Percentiles rank a stretch among this genome's conserved stretches.
Evolutionary conservation across 2,888 invertebrate species (phyloP).

Genomic region (Salticus scenicus): DNA sequence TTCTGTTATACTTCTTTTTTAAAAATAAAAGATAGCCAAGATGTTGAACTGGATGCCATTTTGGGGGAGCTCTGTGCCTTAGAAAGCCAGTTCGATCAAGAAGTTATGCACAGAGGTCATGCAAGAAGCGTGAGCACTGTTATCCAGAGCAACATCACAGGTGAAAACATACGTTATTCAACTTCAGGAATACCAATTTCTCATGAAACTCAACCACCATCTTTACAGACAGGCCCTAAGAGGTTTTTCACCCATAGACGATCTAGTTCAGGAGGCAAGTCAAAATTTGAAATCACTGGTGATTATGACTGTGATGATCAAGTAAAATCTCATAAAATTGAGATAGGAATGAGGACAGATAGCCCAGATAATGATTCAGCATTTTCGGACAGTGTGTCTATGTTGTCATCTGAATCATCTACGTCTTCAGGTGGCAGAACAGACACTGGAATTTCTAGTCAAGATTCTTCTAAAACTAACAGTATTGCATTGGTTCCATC

Average conservation of each 20-base stretch:
- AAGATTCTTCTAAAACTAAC: conserved; percentile 72
- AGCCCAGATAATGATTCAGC: conserved; percentile 99
- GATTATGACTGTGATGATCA: conserved; percentile 72
- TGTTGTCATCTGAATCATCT: conserved; percentile 93
- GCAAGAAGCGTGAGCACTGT: conserved; percentile 60
- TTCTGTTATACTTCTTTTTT: no score
- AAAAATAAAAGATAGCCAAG: conserved; percentile 93
- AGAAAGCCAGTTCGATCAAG: conserved; percentile 82
- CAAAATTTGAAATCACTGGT: conserved; percentile 76
- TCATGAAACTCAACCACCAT: conserved; percentile 24
- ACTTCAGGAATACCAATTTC: conserved; percentile 48
- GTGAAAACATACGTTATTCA: conserved; percentile 59
- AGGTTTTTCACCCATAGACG: conserved; percentile 72
- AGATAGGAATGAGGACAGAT: conserved; percentile 83
- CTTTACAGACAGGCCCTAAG: conserved; percentile 27
- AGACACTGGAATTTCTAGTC: conserved; percentile 70
- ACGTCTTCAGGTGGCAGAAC: conserved; percentile 69
- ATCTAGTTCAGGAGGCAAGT: conserved; percentile 77
- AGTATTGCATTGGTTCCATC: conserved; percentile 71
- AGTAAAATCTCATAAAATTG: conserved; percentile 69
- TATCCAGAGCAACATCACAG: conserved; percentile 58
- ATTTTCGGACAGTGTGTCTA: conserved; percentile 96
- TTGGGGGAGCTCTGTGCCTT: conserved; percentile 95
- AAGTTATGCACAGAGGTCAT: conserved; percentile 73
- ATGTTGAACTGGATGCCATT: conserved; percentile 97